phyloP scores from a whole-genome alignment of 92 coral and sea anemone species.

The Bergia puertoricense region DNA sequence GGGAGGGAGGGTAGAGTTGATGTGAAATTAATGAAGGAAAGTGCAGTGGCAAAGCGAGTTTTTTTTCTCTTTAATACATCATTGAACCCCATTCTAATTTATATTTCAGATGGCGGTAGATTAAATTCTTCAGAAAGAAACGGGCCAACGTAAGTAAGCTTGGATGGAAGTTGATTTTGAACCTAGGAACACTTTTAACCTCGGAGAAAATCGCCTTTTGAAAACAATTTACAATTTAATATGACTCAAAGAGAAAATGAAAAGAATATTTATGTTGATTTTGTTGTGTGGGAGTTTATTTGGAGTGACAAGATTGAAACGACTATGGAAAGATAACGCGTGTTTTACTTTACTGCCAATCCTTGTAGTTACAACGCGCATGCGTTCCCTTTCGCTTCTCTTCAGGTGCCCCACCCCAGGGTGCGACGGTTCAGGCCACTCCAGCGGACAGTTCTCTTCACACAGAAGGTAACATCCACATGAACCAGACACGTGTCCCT shows the following conservation, averaged over 20 bases:
- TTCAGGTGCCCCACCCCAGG: slow-evolving; percentile 98
- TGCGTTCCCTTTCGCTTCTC: neutral
- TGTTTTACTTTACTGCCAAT: neutral
- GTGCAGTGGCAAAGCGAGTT: too few relatives aligned
- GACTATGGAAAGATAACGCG: neutral
- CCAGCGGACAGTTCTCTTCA: slow-evolving; percentile 95
- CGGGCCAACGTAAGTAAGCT: slow-evolving; percentile 46
- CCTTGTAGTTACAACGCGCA: neutral
- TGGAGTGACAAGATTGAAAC: neutral
- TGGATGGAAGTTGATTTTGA: neutral
- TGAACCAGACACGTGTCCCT: neutral
- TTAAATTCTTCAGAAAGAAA: slow-evolving; percentile 53
- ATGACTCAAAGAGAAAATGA: neutral
- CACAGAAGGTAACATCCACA: slow-evolving; percentile 82
- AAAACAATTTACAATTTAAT: neutral
- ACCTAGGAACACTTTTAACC: too few relatives aligned
- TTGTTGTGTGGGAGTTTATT: neutral
- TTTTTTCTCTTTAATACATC: neutral
- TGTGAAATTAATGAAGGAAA: too few relatives aligned
- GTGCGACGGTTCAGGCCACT: slow-evolving; percentile 97
- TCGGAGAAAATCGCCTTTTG: neutral
- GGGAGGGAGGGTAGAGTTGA: too few relatives aligned
- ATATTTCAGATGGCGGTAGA: slow-evolving; percentile 31
- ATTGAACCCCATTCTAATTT: neutral
- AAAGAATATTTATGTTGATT: neutral